phyloP scores from a whole-genome alignment of 92 coral and sea anemone genomes.

The Phenganax stokvisi region DNA sequence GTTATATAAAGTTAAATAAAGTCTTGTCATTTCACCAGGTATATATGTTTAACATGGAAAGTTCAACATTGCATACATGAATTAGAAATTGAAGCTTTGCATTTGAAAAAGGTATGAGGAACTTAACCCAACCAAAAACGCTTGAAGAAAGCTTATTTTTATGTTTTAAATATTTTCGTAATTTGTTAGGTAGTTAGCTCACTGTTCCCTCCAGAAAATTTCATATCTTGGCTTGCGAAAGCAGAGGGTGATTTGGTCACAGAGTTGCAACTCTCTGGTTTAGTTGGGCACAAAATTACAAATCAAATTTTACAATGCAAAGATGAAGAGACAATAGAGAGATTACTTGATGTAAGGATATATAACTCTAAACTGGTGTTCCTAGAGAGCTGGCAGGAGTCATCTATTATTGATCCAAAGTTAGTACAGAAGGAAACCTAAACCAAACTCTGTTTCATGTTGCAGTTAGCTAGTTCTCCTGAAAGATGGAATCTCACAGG shows the following conservation, averaged over 20 bases:
- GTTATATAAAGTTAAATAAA: not conserved
- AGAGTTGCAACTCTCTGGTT: conserved; percentile 19
- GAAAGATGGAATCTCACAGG: not conserved
- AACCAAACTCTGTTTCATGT: not conserved
- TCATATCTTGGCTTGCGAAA: conserved; percentile 15
- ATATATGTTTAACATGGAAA: conserved; percentile 15
- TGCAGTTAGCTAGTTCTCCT: not conserved
- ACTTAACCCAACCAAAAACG: not conserved
- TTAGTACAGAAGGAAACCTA: too few relatives aligned
- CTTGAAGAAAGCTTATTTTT: not conserved
- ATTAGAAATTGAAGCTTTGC: not conserved
- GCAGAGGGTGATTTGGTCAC: conserved; percentile 4
- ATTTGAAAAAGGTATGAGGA: conserved; percentile 12
- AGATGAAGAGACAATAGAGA: conserved; percentile 9
- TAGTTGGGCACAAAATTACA: conserved; percentile 1
- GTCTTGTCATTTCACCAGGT: conserved; percentile 10
- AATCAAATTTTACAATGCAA: conserved; percentile 4
- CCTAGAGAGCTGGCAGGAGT: not conserved
- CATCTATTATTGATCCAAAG: not conserved
- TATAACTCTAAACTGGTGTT: not conserved
- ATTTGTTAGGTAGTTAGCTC: not conserved
- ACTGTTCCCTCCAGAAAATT: conserved; percentile 2
- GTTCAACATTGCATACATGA: conserved; percentile 8
- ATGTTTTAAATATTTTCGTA: not conserved
- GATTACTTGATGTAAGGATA: conserved; percentile 25